Base-by-base conservation (phyloP, 2,888 invertebrate genomes). In the Polyommatus iphigenia region DNA sequence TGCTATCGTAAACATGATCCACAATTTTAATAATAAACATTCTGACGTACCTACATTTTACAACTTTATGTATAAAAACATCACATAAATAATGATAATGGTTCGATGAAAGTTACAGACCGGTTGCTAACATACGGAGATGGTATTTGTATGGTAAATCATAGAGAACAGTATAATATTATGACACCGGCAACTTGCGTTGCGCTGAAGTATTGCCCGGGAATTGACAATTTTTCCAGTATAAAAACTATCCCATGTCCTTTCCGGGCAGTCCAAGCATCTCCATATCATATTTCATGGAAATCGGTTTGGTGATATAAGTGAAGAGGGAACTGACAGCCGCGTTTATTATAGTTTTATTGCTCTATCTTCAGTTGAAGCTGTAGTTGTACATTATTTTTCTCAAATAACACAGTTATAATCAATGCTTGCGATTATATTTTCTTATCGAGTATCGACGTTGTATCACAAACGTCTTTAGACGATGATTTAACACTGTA, bases 401-500 rank as follows among this genome's bases (percentile, higher is more conserved):
- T 24, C 10, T 24, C 62, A 62, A 62, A 24, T 62, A 62, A 24
- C 62, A 20, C 10, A 13, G 13, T 24, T 62, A 62, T 24, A 7
- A n/a, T 24, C n/a, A 20, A 20, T 3, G 62, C 13, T 24, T n/a
- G 41, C 41, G 5, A 41, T 54, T 6, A 46, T 15, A 75, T 13
- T 75, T 24, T 54, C 24, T 75, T 75, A 50, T 54, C 50, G 36
- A 20, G 50, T 75, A 50, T 54, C 50, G n/a, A 20, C 73, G 24
- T 13, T 20, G 41, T 73, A 73, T 46, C 20, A 24, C 54, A 41
- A 41, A 71, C 79, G 76, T 20, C 71, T 78, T 24, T n/a, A 36
- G 77, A 71, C 78, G 79, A 29, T 80, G 79, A 77, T 78, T 80
- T 84, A 83, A 82, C 80, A 78, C 78, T 78, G 83, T 84, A 83